Base-by-base conservation (phyloP, 2,113 vertebrate species). In the Cephalophus harveyi region DNA sequence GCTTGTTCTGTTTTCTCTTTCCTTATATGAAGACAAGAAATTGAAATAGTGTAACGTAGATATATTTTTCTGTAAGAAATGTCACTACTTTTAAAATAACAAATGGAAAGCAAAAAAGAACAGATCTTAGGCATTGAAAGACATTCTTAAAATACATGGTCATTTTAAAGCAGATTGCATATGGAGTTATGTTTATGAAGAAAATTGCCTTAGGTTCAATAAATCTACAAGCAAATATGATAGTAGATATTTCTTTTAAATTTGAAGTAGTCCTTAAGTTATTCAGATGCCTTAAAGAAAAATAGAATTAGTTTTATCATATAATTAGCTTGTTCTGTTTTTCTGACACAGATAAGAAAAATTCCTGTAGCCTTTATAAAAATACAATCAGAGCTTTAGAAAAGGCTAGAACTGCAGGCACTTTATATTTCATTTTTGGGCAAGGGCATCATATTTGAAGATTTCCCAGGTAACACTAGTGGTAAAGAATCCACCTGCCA, bases 221-320 rank as follows among this genome's bases (percentile, higher is more conserved):
- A 96, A 86, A 78, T 95, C 25, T 83, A 60, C 16, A 95, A 78
- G 57, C 15, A 59, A 86, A 95, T 76, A 59, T 46, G 82, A 17
- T 57, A 57, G 55, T 57, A 48, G 9, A 83, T 96, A 64, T 30
- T 78, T 91, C 54, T 95, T 87, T 83, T 71, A 82, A 83, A 94
- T 97, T 67, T 55, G 82, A 83, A 94, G 25, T 54, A 94, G 50
- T 76, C 55, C 28, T n/a, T 64, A 92, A 23, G 30, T 94, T 94
- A 82, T 83, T 36, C 57, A 15, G 10, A 83, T 92, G 54, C n/a
- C 90, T 43, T 60, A 21, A 89, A 94, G 88, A 94, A 81, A 92
- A 97, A 92, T 30, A 92, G 28, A 83, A 91, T 88, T 93, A 67
- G 89, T 97, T 94, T 81, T 76, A 85, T 92, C 55, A 43, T 40